Base-by-base conservation (phyloP, 2,113 vertebrate species). In the Terrapene triunguis region DNA sequence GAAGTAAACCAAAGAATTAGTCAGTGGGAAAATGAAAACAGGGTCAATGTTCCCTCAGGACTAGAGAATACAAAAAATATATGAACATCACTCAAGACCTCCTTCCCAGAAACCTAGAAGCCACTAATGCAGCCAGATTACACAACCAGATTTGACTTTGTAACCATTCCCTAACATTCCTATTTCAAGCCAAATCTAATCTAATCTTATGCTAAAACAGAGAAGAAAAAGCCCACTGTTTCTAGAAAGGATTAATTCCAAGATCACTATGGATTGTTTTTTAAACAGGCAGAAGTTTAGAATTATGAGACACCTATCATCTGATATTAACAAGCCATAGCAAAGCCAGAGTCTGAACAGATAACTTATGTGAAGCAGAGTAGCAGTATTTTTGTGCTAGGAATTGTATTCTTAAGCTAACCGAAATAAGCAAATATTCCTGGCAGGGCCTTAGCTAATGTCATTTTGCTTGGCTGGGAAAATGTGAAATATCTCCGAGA, bases 1-100 rank as follows among this genome's bases (percentile, higher is more conserved):
- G 88, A 92, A 97, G 92, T 96, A 97, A 98, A 97, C 83, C 89
- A 83, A 97, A 96, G 91, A 87, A 92, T 94, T 93, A 96, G 98
- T 96, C 95, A 96, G 84, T 97, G 96, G 93, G 95, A 98, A 98
- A 98, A 98, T 90, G 93, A 97, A 98, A 98, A 97, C 96, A 96
- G 98, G 98, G 95, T 98, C 95, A 98, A 93, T 93, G 97, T 98
- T 98, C 97, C 97, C 98, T 98, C 76, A 97, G 96, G 96, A 97
- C 69, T 95, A 88, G 87, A 96, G 96, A 97, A 94, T 87, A 93
- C 80, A 96, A 98, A 95, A 97, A 97, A 95, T 92, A 69, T 83
- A 79, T 93, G 93, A 97, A 95, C 90, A 97, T 81, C 78, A 92
- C 90, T 95, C 95, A 96, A 95, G 78, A 95, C 53, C 87, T 96